phyloP scores from a whole-genome alignment of 2,113 vertebrate species.

The Lagenorhynchus albirostris region DNA sequence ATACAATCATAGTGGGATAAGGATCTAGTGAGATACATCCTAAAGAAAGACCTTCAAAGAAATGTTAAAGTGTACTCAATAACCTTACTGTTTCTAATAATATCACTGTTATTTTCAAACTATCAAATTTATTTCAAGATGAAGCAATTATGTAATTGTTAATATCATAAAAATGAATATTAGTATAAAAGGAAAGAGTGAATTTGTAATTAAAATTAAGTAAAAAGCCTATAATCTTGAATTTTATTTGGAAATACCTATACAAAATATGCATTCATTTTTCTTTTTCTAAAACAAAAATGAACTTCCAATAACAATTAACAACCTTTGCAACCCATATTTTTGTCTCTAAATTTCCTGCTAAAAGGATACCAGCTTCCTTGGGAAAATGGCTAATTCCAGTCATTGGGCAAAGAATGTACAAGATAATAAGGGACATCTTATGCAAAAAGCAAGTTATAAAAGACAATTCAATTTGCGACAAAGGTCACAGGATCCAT shows the following conservation, averaged over 20 bases:
- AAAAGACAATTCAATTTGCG: not conserved
- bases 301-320: not conserved
- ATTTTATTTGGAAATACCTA: not conserved
- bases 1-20: not conserved
- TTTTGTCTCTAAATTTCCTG: not conserved
- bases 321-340: not conserved
- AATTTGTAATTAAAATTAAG: not conserved
- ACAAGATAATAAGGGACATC: not conserved
- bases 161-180: not conserved
- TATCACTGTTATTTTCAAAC: not conserved
- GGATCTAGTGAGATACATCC: not conserved
- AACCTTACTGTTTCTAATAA: not conserved
- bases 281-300: not conserved
- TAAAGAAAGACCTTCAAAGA: not conserved
- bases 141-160: not conserved
- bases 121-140: not conserved
- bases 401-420: not conserved
- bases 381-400: not conserved
- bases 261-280: not conserved
- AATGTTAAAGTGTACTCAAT: not conserved
- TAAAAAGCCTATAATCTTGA: not conserved
- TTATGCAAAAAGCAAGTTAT: not conserved
- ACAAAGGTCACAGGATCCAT: not conserved
- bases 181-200: not conserved
- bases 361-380: not conserved